Evolutionary conservation across 2,113 vertebrate species (phyloP), one percentile per base, ranked within the genome.

Genomic region (Trinectes maculatus): DNA sequence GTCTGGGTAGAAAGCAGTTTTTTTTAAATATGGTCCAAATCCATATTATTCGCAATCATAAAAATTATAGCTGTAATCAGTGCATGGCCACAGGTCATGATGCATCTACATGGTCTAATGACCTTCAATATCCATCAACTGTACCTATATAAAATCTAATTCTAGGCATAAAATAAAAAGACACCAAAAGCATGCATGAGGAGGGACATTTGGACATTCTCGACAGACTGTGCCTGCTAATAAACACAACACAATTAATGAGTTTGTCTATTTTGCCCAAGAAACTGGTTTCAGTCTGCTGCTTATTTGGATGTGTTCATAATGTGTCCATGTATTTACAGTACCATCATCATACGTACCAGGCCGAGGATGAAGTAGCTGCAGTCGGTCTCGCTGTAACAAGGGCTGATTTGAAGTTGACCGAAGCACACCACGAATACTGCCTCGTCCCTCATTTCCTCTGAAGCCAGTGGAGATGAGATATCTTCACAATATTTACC

Each of bases 401-500:
- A 75, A 77, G 66, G 18, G 25, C 71, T 77, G 79, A 78, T 75
- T 75, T 62, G 71, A 64, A 65, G 55, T 49, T 63, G 71, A 69
- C 68, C 78, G 44, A 55, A 74, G 49, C 53, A 42, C 74, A 71
- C 51, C 43, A 56, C 77, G 49, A 76, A 71, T 18, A 68, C 43
- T 8, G 28, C 64, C 60, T 69, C 21, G 8, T 64, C 53, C 34
- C 61, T 84, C 78, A 54, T 82, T 77, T 85, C 77, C 80, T 71
- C 54, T 64, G 63, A 73, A 69, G 71, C 75, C 46, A 16, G 59
- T 56, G 29, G 56, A 83, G 66, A 77, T 65, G 47, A 78, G 71
- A 76, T 80, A 84, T 79, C 71, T 60, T 83, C 80, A 64, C 72
- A 73, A 73, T 77, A 79, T 79, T 84, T 82, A 69, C 79, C 61